Percentiles rank a stretch among this genome's conserved stretches.
These are phyloP conservation scores for Macropus fuliginosus DNA, from an alignment of 2,797 vertebrate genomes.

Conservation along the genomic window DNA sequence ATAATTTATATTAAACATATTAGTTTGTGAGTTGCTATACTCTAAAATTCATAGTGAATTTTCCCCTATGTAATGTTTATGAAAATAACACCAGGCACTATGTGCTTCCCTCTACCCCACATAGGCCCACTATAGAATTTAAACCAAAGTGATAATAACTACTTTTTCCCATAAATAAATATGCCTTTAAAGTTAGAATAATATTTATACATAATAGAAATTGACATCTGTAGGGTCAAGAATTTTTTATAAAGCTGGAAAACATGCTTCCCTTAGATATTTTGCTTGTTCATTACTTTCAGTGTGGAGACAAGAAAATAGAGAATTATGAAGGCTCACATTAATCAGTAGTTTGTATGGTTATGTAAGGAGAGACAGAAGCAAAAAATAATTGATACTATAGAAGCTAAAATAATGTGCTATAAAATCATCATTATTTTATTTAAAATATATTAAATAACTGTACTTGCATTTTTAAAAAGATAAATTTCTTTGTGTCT, in stretches of 20 bases:
- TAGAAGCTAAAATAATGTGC: slow-evolving; percentile 30
- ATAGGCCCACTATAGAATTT: slow-evolving; percentile 80
- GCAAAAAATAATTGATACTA: slow-evolving; percentile 25
- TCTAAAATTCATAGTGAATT: slow-evolving; percentile 66
- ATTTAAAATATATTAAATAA: slow-evolving; percentile 58
- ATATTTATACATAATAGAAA: slow-evolving; percentile 67
- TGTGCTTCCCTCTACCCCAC: slow-evolving; percentile 74
- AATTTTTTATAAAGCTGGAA: slow-evolving; percentile 41
- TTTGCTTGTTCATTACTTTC: slow-evolving; percentile 55
- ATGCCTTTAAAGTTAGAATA: slow-evolving; percentile 79
- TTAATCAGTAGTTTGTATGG: neutral
- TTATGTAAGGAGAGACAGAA: slow-evolving; percentile 1
- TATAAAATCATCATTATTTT: slow-evolving; percentile 49
- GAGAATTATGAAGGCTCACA: slow-evolving; percentile 29
- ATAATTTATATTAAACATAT: slow-evolving; percentile 52
- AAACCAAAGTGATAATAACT: slow-evolving; percentile 79
- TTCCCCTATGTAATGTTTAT: slow-evolving; percentile 80
- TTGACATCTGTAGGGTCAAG: slow-evolving; percentile 47
- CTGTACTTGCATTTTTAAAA: slow-evolving; percentile 52
- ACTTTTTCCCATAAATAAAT: slow-evolving; percentile 80
- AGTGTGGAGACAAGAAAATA: slow-evolving; percentile 58
- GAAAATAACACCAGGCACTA: slow-evolving; percentile 79
- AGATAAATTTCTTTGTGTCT: slow-evolving; percentile 43
- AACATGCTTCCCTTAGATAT: slow-evolving; percentile 28
- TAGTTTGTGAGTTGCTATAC: slow-evolving; percentile 55